Evolutionary conservation across 2,888 invertebrate species (phyloP), one percentile per base, ranked within the genome.

Genomic region (Chrysomela aeneicollis): DNA sequence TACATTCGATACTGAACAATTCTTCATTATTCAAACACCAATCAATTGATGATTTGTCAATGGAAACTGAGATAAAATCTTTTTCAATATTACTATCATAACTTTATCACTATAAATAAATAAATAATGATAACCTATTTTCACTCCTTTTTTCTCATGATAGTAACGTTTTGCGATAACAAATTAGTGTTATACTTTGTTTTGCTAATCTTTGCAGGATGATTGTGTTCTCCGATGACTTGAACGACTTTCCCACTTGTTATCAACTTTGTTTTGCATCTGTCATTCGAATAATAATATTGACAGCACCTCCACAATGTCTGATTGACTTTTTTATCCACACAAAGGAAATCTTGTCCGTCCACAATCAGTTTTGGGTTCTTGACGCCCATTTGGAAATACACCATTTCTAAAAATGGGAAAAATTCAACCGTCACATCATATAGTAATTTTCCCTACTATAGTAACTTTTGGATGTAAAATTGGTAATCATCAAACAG

Each of bases 311-410:
- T 73, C 77, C 77, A 77, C 3, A 66, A 58, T 0, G 77, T 77
- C 8, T 71, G 69, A 5, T 64, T 61, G 0, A 61, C 51, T 64
- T 69, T 70, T 51, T 71, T 67, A 50, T 70, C 71, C 30, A 68
- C 62, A 50, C 75, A 67, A 10, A 74, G 51, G 62, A 71, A 77
- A 50, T 71, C 73, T 52, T 75, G 69, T 26, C 71, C 61, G 5
- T 73, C 72, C 21, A 76, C 61, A 0, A 76, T 62, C 17, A 77
- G 63, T 66, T 75, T 77, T 0, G 77, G 77, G 59, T 77, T 72
- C 65, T 76, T 77, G 6, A 68, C 68, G 8, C 75, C 77, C 57
- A 71, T 69, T 42, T 74, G 74, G 57, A 77, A 75, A 67, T 74
- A 75, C 18, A 77, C 74, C 12, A 62, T 53, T 63, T 73, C 77